phyloP scores from a whole-genome alignment of 1,140 invertebrate species.

The Propsilocerus akamusi region DNA sequence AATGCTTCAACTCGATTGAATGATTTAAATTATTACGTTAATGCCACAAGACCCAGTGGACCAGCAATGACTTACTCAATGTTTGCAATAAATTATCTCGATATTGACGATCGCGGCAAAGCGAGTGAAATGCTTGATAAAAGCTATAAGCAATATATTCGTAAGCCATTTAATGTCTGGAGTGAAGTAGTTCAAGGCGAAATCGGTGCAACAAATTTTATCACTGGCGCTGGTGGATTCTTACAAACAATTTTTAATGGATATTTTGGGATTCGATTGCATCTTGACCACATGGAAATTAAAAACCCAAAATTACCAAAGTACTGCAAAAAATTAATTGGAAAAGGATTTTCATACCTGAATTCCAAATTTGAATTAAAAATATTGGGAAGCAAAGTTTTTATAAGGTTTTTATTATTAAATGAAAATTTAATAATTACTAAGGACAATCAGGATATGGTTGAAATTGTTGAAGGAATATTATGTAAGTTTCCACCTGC shows the following conservation, averaged over 20 bases:
- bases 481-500: not conserved
- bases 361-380: not conserved
- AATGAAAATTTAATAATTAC: not conserved
- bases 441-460: not conserved
- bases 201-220: slow-evolving; percentile 31
- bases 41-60: slow-evolving; percentile 27
- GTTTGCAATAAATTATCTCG: slow-evolving; percentile 30
- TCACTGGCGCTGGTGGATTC: slow-evolving; percentile 36
- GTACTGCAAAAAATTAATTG: slow-evolving; percentile 19
- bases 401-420: not conserved
- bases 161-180: slow-evolving; percentile 34
- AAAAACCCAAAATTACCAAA: slow-evolving; percentile 23
- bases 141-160: slow-evolving; percentile 29
- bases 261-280: slow-evolving; percentile 29
- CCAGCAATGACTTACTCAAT: slow-evolving; percentile 39
- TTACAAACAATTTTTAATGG: slow-evolving; percentile 32
- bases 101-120: slow-evolving; percentile 16
- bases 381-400: not conserved
- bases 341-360: slow-evolving; percentile 14
- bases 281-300: slow-evolving; percentile 23
- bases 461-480: not conserved
- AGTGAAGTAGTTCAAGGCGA: slow-evolving; percentile 28
- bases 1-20: slow-evolving; percentile 28
- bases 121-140: slow-evolving; percentile 27
- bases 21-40: slow-evolving; percentile 30